Evolutionary conservation across 2,888 invertebrate genomes (phyloP).

Genomic region (Drosophila multiciliata): DNA sequence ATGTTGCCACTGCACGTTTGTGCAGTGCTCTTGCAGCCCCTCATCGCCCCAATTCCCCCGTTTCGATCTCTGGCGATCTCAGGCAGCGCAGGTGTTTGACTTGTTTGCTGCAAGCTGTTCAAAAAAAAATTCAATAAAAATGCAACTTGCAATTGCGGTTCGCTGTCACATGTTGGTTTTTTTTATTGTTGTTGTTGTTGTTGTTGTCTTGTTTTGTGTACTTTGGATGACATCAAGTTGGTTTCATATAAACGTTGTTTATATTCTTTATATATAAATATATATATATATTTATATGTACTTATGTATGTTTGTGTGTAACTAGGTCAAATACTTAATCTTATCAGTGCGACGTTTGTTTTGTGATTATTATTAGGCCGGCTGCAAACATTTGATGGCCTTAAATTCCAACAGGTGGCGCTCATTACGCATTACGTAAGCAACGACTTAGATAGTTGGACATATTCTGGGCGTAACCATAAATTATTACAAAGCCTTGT

Average conservation of each 20-base stretch:
- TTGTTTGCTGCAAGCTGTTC: constrained; percentile 53
- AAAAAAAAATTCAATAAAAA: constrained; percentile 44
- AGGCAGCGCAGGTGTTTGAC: constrained; percentile 66
- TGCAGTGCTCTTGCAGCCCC: constrained; percentile 1
- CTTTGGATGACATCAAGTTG: constrained; percentile 16
- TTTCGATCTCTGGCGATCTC: constrained; percentile 1
- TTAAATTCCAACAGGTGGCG: constrained; percentile 47
- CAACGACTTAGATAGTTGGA: not conserved
- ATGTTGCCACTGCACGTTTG: constrained; percentile 34
- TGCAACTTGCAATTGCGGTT: constrained; percentile 49
- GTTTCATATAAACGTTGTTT: not conserved
- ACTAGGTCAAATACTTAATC: constrained; percentile 62
- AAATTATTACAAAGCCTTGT: not conserved
- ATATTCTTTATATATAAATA: not conserved
- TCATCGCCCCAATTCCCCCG: not conserved
- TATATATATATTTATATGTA: constrained; percentile 2
- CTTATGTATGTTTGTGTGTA: constrained; percentile 17
- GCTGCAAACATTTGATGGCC: constrained; percentile 46
- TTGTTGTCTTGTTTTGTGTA: constrained; percentile 9
- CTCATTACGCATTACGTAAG: constrained; percentile 2
- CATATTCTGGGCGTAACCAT: not conserved
- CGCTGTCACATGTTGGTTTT: constrained; percentile 37
- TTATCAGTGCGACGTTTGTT: constrained; percentile 51
- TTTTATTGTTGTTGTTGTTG: not conserved
- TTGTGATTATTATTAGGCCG: constrained; percentile 26